Conservation (phyloP, 2,113 vertebrate species). For the Myrmecobius fasciatus region DNA sequence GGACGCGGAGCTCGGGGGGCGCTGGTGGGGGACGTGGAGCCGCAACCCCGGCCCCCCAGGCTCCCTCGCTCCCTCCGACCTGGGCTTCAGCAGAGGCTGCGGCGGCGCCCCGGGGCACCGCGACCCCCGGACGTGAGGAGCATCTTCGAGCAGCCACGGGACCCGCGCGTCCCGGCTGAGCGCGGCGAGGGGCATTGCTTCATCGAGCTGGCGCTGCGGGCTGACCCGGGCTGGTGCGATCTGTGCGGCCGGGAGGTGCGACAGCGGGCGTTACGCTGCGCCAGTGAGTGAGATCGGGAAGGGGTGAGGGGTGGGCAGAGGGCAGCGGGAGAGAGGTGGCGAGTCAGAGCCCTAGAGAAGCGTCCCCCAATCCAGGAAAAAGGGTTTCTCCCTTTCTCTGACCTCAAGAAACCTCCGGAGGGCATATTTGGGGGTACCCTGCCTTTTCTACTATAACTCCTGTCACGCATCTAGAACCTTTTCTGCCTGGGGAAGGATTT, state of each 20-base stretch:
- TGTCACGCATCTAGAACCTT: neutral
- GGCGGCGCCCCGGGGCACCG: conserved; percentile 77
- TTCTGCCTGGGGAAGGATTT: neutral
- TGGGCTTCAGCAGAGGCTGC: conserved; percentile 74
- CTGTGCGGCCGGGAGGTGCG: conserved; percentile 88
- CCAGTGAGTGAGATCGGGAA: conserved; percentile 86
- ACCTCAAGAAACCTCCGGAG: neutral
- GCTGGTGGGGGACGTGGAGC: conserved; percentile 18
- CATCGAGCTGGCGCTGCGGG: conserved; percentile 73
- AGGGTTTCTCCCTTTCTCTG: neutral
- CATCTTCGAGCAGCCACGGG: conserved; percentile 87
- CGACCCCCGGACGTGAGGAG: conserved; percentile 89
- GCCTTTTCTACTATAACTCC: neutral
- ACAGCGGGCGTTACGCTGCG: conserved; percentile 87
- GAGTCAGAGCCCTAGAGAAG: neutral
- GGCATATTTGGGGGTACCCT: neutral
- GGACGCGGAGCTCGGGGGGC: conserved; percentile 45
- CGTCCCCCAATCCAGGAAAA: neutral
- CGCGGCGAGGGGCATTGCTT: conserved; percentile 90
- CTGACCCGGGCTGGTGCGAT: conserved; percentile 89
- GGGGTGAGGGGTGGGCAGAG: neutral
- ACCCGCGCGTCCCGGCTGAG: conserved; percentile 85
- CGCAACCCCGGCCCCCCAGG: conserved; percentile 47
- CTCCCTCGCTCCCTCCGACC: conserved; percentile 66
- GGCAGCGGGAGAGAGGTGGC: neutral